Conservation (phyloP, 2,113 vertebrate species). For the Felis chaus region DNA sequence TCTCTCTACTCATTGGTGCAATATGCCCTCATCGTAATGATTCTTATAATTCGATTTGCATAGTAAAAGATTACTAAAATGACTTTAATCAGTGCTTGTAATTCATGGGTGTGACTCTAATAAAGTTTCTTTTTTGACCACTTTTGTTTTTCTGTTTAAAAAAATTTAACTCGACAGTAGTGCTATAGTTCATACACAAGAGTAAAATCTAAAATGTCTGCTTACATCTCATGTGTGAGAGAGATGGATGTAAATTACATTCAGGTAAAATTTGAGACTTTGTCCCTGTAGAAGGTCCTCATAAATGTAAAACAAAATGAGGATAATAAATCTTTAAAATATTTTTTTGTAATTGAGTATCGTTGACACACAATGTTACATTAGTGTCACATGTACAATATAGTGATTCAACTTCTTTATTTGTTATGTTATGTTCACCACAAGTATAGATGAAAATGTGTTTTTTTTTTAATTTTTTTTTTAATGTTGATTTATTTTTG, state of each 20-base stretch:
- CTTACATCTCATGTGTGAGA: neutral
- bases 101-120: slow-evolving; percentile 51
- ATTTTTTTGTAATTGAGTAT: neutral
- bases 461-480: slow-evolving; percentile 23
- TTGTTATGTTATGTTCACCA: neutral
- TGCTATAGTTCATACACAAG: neutral
- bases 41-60: slow-evolving; percentile 62
- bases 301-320: neutral
- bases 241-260: neutral
- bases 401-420: neutral
- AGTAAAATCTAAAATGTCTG: slow-evolving; percentile 10
- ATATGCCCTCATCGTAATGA: slow-evolving; percentile 47
- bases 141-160: neutral
- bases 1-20: slow-evolving; percentile 45
- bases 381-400: neutral
- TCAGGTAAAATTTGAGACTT: neutral
- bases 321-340: neutral
- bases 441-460: neutral
- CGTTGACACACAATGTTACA: neutral
- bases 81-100: slow-evolving; percentile 69
- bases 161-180: neutral
- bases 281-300: neutral
- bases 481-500: too few relatives aligned
- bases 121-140: neutral
- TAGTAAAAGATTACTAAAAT: slow-evolving; percentile 57